A percentile compares a stretch with the other conserved stretches of the same genome.
Conservation (phyloP, 2,797 vertebrate genomes). For the Heterohyrax brucei region DNA sequence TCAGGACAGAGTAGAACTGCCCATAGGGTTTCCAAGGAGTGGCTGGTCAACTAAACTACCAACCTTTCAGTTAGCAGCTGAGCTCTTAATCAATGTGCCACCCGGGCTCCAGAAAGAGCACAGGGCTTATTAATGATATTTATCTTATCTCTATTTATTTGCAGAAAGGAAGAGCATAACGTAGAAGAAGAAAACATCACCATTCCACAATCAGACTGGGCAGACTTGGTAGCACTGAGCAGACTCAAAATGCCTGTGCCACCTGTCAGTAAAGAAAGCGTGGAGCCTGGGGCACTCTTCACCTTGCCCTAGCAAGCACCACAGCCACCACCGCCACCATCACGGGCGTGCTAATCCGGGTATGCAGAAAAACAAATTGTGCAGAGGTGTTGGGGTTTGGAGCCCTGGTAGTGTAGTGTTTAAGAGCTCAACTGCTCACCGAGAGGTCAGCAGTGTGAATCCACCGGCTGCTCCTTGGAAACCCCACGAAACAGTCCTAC, state of each 20-base stretch:
- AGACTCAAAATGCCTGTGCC: neutral
- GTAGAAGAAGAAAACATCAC: neutral
- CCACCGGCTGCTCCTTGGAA: too few relatives aligned
- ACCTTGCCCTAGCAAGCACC: neutral
- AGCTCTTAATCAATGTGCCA: too few relatives aligned
- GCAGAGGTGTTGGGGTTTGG: fast-evolving
- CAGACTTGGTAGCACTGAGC: neutral
- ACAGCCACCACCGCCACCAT: neutral
- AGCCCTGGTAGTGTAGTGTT: too few relatives aligned
- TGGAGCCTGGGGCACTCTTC: neutral
- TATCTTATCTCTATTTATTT: neutral
- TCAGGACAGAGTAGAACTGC: too few relatives aligned
- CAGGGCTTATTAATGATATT: neutral
- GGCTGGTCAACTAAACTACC: too few relatives aligned
- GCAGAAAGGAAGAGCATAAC: neutral
- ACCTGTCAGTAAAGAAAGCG: neutral
- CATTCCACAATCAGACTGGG: neutral
- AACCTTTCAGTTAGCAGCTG: too few relatives aligned
- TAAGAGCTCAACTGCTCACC: too few relatives aligned
- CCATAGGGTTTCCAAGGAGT: too few relatives aligned
- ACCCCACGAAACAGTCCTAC: too few relatives aligned
- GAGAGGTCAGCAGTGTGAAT: too few relatives aligned
- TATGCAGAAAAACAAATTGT: neutral
- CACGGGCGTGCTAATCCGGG: neutral
- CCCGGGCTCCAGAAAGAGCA: neutral